These are phyloP conservation scores for Urocynchramus pylzowi DNA, from an alignment of 2,113 vertebrate species.

Conservation along the genomic window DNA sequence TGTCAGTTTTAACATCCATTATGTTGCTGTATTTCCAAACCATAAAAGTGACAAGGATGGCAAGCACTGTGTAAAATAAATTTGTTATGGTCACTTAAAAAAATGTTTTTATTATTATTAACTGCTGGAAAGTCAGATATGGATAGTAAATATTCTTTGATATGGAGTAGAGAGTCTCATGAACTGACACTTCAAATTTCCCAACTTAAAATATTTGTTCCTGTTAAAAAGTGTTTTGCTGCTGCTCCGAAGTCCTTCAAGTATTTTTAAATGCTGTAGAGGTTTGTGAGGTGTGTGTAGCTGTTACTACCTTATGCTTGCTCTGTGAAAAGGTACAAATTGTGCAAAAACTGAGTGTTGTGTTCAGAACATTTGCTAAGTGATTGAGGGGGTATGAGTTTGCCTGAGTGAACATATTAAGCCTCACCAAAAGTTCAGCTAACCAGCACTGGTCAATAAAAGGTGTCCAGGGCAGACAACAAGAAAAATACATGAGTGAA, in stretches of 20 bases:
- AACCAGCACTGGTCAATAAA: background rate
- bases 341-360: background rate
- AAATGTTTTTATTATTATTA: slow-evolving; percentile 30
- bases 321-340: background rate
- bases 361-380: background rate
- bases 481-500: background rate
- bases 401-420: background rate
- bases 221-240: background rate
- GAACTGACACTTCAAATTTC: background rate
- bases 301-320: background rate
- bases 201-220: background rate
- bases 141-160: background rate
- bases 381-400: background rate
- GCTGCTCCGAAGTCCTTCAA: background rate
- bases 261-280: background rate
- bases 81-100: slow-evolving; percentile 30
- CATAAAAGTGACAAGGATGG: background rate
- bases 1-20: background rate
- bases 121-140: background rate
- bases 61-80: background rate
- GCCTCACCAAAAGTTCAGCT: background rate
- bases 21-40: background rate
- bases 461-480: background rate
- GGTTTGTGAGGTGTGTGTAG: background rate
- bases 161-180: background rate